phyloP scores from a whole-genome alignment of 2,797 vertebrate genomes.

The Microctenopoma lineatum region DNA sequence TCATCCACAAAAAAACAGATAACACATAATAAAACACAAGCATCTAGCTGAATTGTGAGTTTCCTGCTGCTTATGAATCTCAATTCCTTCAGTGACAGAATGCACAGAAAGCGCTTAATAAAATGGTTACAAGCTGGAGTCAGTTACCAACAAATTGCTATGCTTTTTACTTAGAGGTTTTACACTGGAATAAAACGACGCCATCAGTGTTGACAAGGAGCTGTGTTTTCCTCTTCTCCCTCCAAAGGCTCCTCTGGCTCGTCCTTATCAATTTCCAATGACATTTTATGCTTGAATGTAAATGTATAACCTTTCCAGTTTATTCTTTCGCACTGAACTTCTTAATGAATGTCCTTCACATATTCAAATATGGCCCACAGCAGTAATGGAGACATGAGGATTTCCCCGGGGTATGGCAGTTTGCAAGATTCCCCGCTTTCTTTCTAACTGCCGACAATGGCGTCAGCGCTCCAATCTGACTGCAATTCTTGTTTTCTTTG shows the following conservation, averaged over 20 bases:
- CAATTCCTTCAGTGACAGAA: background rate
- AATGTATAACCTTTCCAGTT: slow-evolving; percentile 74
- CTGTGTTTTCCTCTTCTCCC: slow-evolving; percentile 5
- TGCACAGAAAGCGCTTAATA: background rate
- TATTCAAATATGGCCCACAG: slow-evolving; percentile 76
- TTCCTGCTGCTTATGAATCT: background rate
- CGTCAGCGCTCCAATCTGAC: slow-evolving; percentile 68
- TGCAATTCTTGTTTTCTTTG: slow-evolving; percentile 80
- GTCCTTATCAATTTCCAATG: slow-evolving; percentile 71
- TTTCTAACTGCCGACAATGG: slow-evolving; percentile 72
- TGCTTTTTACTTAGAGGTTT: too few relatives aligned
- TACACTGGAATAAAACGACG: background rate
- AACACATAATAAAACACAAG: too few relatives aligned
- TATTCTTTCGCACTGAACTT: slow-evolving; percentile 69
- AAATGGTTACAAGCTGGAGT: slow-evolving; percentile 1
- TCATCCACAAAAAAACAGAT: too few relatives aligned
- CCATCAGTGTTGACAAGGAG: slow-evolving; percentile 12
- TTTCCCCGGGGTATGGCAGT: slow-evolving; percentile 71
- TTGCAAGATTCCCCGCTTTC: slow-evolving; percentile 66
- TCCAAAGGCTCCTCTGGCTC: slow-evolving; percentile 44
- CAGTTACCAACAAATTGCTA: background rate
- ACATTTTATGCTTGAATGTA: slow-evolving; percentile 69
- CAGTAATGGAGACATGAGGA: slow-evolving; percentile 78
- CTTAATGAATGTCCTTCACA: slow-evolving; percentile 79
- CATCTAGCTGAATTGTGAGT: background rate